phyloP scores from a whole-genome alignment of 2,797 vertebrate species.

The Paedocypris micromegethes region DNA sequence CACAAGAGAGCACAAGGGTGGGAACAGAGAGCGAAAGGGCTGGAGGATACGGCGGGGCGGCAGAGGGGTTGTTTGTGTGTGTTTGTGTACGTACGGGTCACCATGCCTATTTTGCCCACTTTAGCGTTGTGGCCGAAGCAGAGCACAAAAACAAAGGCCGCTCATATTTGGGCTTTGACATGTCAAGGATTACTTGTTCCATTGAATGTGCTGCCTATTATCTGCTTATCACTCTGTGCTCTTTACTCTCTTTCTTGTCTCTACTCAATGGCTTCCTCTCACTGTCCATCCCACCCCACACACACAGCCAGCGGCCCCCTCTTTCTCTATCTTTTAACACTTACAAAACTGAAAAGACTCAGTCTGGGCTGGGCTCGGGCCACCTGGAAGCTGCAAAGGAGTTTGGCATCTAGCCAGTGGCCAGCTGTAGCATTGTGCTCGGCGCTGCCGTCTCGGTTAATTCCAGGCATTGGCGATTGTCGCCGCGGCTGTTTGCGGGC shows the following conservation, averaged over 20 bases:
- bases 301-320: slow-evolving; percentile 67
- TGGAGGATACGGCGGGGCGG: slow-evolving; percentile 47
- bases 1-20: slow-evolving; percentile 72
- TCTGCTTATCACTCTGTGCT: slow-evolving; percentile 84
- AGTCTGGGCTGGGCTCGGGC: slow-evolving; percentile 70
- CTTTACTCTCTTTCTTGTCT: slow-evolving; percentile 88
- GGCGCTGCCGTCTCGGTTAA: slow-evolving; percentile 75
- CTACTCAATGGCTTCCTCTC: slow-evolving; percentile 81
- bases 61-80: slow-evolving; percentile 48
- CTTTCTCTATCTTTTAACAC: slow-evolving; percentile 77
- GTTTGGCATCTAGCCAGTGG: slow-evolving; percentile 80
- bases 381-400: slow-evolving; percentile 83
- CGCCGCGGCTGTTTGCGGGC: slow-evolving; percentile 75
- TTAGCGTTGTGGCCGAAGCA: slow-evolving; percentile 70
- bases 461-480: slow-evolving; percentile 79
- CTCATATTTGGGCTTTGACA: slow-evolving; percentile 81
- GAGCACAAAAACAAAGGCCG: slow-evolving; percentile 79
- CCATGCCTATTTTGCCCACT: slow-evolving; percentile 67
- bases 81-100: slow-evolving; percentile 66
- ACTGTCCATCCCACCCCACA: slow-evolving; percentile 58
- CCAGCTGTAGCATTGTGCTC: slow-evolving; percentile 90
- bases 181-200: slow-evolving; percentile 83
- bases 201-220: slow-evolving; percentile 80
- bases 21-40: slow-evolving; percentile 60
- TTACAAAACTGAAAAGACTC: slow-evolving; percentile 85